phyloP scores from a whole-genome alignment of 2,797 vertebrate species.

The Okamejei kenojei region DNA sequence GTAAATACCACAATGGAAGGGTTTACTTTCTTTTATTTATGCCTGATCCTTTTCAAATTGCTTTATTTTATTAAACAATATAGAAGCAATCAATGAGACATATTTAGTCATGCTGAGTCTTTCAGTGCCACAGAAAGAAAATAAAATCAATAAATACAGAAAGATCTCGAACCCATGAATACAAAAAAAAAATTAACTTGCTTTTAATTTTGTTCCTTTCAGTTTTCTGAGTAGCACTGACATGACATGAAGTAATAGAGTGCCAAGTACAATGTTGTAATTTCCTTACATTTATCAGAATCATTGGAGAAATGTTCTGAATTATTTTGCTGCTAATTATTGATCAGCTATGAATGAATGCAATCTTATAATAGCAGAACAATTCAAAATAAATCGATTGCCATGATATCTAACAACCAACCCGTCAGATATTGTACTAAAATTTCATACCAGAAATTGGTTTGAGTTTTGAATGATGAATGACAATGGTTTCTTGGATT shows the following conservation, averaged over 20 bases:
- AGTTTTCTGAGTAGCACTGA: not conserved
- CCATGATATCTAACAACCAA: not conserved
- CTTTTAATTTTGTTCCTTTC: not conserved
- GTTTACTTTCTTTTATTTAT: not conserved
- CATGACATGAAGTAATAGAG: not conserved
- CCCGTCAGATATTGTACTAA: not conserved
- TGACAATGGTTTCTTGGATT: not conserved
- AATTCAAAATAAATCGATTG: constrained; percentile 5
- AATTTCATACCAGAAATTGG: not conserved
- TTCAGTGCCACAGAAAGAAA: not conserved
- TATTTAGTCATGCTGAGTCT: not conserved
- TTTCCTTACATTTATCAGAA: constrained; percentile 8
- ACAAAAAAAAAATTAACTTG: not conserved
- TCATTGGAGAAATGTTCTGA: not conserved
- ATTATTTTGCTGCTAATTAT: not conserved
- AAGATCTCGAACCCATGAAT: not conserved
- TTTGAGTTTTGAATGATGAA: not conserved
- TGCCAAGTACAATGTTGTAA: not conserved
- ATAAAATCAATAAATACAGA: not conserved
- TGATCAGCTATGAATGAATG: not conserved
- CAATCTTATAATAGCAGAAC: not conserved
- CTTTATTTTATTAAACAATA: not conserved
- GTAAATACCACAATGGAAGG: not conserved
- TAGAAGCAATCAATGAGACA: not conserved
- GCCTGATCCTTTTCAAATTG: not conserved